Evolutionary conservation across 2,888 invertebrate species (phyloP), one percentile per base, ranked within the genome.

Genomic region (Leptogaster cylindrica): DNA sequence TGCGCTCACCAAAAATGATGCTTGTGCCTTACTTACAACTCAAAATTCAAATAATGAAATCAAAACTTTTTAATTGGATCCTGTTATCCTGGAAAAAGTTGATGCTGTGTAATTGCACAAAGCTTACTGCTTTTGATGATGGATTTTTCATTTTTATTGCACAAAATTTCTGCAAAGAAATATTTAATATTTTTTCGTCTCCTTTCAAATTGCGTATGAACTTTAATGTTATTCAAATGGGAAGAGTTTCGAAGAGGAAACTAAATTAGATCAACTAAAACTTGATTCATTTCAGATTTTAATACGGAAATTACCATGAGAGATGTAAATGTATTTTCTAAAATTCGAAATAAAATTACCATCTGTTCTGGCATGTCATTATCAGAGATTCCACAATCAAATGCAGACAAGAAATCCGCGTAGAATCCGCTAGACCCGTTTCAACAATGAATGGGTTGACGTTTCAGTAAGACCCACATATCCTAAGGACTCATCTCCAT

Each of bases 1-100:
- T 28, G 44, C 28, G 61, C 28, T 44, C 12, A 28, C 28, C 44
- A 8, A 10, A 41, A 44, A 44, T 61, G 61, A 61, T 28, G 44
- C 61, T 28, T 44, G 44, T 61, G 44, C 23, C 61, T 28, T 18
- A 61, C 44, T 27, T 61, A 44, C 28, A 44, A 61, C 61, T 61
- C 61, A 61, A 61, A 61, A 61, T 61, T 61, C 61, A 61, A 61
- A 61, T 61, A 61, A 61, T 61, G 61, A 61, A 61, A 61, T 61
- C 61, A 61, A 61, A 61, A 61, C 61, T 61, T 61, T 61, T 61
- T 61, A 61, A 61, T 61, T 61, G 61, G 61, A 61, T 61, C 61
- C 44, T 61, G 61, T 61, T 61, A 61, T 61, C 61, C 61, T 20
- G 5, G 20, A 20, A 44, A 61, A 61, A 61, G 61, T 61, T 61